A percentile compares a stretch with the other conserved stretches of the same genome.
phyloP scores from a whole-genome alignment of 2,888 invertebrate genomes.

The Netelia virgata region DNA sequence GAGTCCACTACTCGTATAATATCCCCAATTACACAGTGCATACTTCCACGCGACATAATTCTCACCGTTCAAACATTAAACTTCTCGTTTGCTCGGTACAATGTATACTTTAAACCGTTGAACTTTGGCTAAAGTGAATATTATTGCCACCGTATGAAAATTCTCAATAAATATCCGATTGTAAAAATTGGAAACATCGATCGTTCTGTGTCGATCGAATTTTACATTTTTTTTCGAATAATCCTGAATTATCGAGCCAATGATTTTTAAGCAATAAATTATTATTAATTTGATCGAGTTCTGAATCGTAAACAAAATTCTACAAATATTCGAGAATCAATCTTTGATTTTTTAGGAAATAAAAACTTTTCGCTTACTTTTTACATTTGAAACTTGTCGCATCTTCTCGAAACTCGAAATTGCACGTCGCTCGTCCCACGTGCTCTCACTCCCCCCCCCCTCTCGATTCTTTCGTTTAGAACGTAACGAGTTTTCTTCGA shows the following conservation, averaged over 20 bases:
- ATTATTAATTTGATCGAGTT: too few relatives aligned
- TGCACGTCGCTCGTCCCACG: neutral
- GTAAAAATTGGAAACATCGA: too few relatives aligned
- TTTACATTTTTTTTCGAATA: too few relatives aligned
- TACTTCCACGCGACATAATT: neutral
- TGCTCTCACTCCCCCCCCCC: neutral
- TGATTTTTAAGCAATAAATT: too few relatives aligned
- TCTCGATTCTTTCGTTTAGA: constrained; percentile 11
- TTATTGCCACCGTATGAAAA: neutral
- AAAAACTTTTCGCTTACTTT: neutral
- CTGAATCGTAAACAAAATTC: too few relatives aligned
- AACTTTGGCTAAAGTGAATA: neutral
- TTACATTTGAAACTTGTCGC: neutral
- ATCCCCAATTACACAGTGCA: constrained; percentile 35
- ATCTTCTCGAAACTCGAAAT: neutral
- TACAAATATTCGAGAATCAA: too few relatives aligned
- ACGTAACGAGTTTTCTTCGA: constrained; percentile 50
- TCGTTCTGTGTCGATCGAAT: too few relatives aligned
- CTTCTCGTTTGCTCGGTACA: neutral
- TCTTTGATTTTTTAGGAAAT: too few relatives aligned
- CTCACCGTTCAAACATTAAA: neutral
- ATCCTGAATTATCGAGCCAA: too few relatives aligned
- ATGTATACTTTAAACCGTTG: neutral
- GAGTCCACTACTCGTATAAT: constrained; percentile 46
- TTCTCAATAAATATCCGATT: too few relatives aligned